Evolutionary conservation across 2,113 vertebrate species (phyloP).

Genomic region (Equus przewalskii): DNA sequence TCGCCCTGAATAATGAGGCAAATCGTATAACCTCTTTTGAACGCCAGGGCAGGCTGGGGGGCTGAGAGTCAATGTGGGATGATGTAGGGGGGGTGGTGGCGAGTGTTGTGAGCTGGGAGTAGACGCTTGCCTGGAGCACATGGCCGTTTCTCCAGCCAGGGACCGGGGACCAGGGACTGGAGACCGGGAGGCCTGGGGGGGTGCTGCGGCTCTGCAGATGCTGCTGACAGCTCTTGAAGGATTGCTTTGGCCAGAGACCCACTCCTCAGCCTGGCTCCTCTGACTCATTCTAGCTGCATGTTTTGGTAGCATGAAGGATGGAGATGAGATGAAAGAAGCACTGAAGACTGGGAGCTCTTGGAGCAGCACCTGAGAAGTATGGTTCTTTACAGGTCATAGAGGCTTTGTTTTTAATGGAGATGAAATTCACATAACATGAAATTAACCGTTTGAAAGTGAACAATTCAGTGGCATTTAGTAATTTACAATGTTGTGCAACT

Average conservation of each 20-base stretch:
- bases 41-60: neutral
- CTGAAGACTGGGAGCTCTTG: conserved; percentile 6
- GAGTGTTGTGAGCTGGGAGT: neutral
- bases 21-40: neutral
- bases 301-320: conserved; percentile 25
- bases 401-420: neutral
- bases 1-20: neutral
- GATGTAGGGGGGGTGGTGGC: neutral
- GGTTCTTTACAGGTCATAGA: neutral
- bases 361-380: neutral
- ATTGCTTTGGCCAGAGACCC: conserved; percentile 59
- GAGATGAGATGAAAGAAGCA: neutral
- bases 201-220: neutral
- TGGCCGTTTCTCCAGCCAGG: neutral
- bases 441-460: neutral
- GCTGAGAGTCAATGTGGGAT: neutral
- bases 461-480: neutral
- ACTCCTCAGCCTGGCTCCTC: conserved; percentile 18
- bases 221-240: neutral
- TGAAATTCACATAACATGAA: conserved; percentile 11
- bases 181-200: neutral
- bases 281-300: conserved; percentile 59
- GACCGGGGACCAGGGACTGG: neutral
- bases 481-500: too few relatives aligned
- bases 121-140: neutral